These are phyloP conservation scores for Sinella curviseta DNA, from an alignment of 1,140 invertebrate species.

Conservation along the genomic window DNA sequence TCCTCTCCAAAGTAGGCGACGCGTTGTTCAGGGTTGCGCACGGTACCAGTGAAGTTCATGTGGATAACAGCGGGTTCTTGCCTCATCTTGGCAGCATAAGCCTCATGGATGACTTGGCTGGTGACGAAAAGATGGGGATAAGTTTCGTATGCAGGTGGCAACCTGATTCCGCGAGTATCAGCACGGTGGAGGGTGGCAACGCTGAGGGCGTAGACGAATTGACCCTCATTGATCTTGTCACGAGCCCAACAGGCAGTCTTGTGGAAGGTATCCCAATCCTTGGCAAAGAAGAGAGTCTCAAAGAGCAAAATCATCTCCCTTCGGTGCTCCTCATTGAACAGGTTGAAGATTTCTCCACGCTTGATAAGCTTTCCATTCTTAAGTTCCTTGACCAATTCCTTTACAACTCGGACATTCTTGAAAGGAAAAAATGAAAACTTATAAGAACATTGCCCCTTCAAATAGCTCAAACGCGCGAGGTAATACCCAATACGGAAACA, in stretches of 20 bases:
- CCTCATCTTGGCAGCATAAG: slow-evolving; percentile 53
- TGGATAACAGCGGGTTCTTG: slow-evolving; percentile 54
- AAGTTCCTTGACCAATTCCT: slow-evolving; percentile 27
- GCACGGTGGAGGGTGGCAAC: slow-evolving; percentile 63
- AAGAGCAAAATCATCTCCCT: slow-evolving; percentile 64
- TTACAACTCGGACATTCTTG: slow-evolving; percentile 26
- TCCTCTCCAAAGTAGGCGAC: slow-evolving; percentile 70
- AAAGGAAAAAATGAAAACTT: slow-evolving; percentile 1
- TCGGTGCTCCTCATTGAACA: slow-evolving; percentile 58
- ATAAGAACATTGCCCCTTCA: no score
- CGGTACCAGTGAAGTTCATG: slow-evolving; percentile 49
- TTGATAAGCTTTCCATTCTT: slow-evolving; percentile 40
- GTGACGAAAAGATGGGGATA: slow-evolving; percentile 60
- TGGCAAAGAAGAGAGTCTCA: slow-evolving; percentile 65
- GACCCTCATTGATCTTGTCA: slow-evolving; percentile 64
- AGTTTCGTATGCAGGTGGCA: slow-evolving; percentile 69
- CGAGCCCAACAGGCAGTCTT: slow-evolving; percentile 66
- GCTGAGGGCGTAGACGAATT: slow-evolving; percentile 65
- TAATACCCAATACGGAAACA: neutral
- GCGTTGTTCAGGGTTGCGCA: slow-evolving; percentile 55
- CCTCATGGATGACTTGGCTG: slow-evolving; percentile 56
- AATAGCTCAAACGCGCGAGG: no score
- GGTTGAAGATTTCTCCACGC: slow-evolving; percentile 54
- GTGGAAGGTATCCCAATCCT: slow-evolving; percentile 67
- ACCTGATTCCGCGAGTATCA: slow-evolving; percentile 57